These are phyloP conservation scores for Nycticryphes semicollaris DNA, from an alignment of 2,113 vertebrate genomes.

Conservation along the genomic window DNA sequence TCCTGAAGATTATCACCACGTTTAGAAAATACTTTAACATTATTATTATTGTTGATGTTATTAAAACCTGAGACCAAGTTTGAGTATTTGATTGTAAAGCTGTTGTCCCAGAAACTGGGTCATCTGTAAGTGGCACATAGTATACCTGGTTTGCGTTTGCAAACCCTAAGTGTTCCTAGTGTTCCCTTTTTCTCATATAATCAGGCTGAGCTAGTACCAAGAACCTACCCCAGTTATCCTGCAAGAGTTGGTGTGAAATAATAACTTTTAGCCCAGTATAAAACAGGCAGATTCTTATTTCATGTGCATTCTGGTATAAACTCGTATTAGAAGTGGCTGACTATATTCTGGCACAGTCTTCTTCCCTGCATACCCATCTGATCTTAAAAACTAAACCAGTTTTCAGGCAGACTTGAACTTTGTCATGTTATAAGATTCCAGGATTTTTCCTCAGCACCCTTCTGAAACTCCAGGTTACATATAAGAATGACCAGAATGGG, in stretches of 20 bases:
- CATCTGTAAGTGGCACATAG: neutral
- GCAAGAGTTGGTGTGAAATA: neutral
- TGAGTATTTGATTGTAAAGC: neutral
- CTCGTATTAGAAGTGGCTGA: neutral
- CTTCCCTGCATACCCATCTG: neutral
- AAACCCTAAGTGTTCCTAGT: neutral
- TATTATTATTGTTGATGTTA: neutral
- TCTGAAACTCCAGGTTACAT: constrained; percentile 12
- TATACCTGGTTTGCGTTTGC: neutral
- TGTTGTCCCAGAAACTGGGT: neutral
- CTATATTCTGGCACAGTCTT: neutral
- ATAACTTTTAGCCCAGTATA: neutral
- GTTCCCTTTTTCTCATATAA: neutral
- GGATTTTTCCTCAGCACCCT: neutral
- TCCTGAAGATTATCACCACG: neutral
- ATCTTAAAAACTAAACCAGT: neutral
- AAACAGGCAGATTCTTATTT: constrained; percentile 16
- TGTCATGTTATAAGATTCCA: neutral
- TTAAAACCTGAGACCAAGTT: neutral
- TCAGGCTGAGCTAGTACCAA: neutral
- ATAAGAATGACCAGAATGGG: neutral
- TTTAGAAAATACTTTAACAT: neutral
- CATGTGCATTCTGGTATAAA: neutral
- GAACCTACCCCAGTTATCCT: neutral
- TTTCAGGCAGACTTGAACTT: neutral